A percentile compares a stretch with the other conserved stretches of the same genome.
phyloP scores from a whole-genome alignment of 2,797 vertebrate genomes.

The Girardinus metallicus region DNA sequence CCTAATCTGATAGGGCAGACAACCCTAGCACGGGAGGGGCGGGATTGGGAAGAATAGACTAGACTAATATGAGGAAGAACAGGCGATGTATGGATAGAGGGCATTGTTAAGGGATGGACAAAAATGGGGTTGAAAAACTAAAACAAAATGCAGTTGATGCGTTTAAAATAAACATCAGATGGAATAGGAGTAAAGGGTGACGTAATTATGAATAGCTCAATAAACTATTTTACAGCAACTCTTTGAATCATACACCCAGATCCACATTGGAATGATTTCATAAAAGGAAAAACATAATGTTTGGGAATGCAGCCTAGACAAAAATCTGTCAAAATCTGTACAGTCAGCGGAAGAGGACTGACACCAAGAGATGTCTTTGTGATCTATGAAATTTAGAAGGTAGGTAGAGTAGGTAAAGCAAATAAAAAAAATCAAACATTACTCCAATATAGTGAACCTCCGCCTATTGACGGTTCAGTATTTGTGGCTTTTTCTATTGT shows the following conservation, averaged over 20 bases:
- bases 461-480: neutral
- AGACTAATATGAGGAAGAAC: slow-evolving; percentile 14
- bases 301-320: neutral
- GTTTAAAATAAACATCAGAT: neutral
- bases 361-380: neutral
- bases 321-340: neutral
- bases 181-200: neutral
- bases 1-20: slow-evolving; percentile 65
- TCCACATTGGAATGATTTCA: neutral
- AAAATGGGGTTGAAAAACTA: neutral
- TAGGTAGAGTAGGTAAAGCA: neutral
- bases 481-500: neutral
- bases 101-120: slow-evolving; percentile 2
- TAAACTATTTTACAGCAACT: neutral
- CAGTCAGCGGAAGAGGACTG: neutral
- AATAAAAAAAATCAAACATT: too few species aligned
- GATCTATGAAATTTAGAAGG: neutral
- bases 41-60: slow-evolving; percentile 12
- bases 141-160: slow-evolving; percentile 15
- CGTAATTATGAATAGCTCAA: neutral
- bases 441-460: too few species aligned
- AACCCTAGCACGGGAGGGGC: slow-evolving; percentile 26
- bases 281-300: neutral
- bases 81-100: neutral
- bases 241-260: neutral